A percentile compares a stretch with the other conserved stretches of the same genome.
phyloP scores from a whole-genome alignment of 1,140 invertebrate species.

The Choristoneura fumiferana region DNA sequence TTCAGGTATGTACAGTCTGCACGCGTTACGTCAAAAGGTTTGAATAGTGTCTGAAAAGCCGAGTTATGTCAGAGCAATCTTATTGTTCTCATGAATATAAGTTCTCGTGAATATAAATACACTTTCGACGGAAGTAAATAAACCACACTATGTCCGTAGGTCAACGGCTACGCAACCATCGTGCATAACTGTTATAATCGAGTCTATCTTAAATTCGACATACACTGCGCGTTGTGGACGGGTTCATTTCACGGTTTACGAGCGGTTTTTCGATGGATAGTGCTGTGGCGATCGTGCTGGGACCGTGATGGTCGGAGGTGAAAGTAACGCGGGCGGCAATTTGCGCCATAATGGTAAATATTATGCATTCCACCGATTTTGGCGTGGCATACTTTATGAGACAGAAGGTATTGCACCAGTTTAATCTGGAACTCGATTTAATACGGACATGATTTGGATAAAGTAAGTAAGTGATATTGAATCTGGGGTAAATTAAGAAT shows the following conservation, averaged over 20 bases:
- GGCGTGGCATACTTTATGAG: background rate
- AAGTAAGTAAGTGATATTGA: no score
- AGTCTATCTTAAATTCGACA: background rate
- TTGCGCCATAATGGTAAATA: constrained; percentile 11
- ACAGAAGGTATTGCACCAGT: background rate
- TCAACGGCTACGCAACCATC: constrained; percentile 3
- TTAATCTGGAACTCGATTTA: background rate
- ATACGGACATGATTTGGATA: no score
- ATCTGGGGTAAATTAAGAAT: no score
- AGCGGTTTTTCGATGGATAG: background rate
- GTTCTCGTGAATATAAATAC: background rate
- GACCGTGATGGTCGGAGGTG: constrained; percentile 7
- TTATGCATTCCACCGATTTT: constrained; percentile 12
- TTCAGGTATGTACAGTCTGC: background rate
- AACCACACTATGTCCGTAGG: constrained; percentile 6
- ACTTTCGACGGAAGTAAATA: constrained; percentile 3
- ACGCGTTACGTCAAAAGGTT: background rate
- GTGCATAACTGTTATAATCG: background rate
- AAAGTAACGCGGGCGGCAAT: constrained; percentile 2
- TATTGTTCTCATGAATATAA: background rate
- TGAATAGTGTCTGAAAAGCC: background rate
- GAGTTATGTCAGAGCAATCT: background rate
- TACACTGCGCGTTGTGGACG: background rate
- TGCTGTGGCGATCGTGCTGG: no score
- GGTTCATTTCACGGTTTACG: background rate